Conservation (phyloP, 2,888 invertebrate genomes). For the Dusona sp. region DNA sequence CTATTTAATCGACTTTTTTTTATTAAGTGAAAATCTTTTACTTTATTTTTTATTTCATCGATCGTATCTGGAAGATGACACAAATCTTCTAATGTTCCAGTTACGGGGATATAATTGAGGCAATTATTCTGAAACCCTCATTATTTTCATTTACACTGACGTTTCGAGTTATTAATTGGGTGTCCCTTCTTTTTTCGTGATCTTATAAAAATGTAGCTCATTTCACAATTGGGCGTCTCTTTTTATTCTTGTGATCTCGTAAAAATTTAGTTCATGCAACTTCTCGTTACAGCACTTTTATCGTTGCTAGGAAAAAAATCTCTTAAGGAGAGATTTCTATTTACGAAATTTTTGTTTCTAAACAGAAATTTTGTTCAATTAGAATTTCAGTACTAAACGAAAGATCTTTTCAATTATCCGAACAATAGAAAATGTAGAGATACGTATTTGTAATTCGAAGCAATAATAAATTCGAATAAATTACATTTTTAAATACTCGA, state of each 20-base stretch:
- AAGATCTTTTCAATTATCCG: neutral
- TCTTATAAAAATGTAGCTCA: neutral
- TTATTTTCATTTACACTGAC: neutral
- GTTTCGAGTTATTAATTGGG: neutral
- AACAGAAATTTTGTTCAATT: neutral
- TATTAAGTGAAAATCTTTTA: neutral
- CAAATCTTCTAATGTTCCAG: slow-evolving; percentile 1
- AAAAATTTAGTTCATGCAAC: slow-evolving; percentile 5
- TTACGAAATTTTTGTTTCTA: neutral
- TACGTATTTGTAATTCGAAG: no score
- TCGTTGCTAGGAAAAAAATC: neutral
- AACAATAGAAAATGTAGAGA: no score
- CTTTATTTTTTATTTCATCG: neutral
- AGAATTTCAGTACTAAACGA: neutral
- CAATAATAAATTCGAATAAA: neutral
- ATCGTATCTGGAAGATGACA: slow-evolving; percentile 7
- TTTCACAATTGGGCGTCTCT: neutral
- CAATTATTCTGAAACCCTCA: neutral
- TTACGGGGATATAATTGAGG: neutral
- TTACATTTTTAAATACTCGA: neutral
- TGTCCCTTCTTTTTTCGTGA: neutral
- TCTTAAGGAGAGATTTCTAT: neutral
- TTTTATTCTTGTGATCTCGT: neutral
- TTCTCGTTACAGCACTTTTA: slow-evolving; percentile 3
- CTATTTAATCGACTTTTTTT: neutral